Evolutionary conservation across 2,113 vertebrate genomes (phyloP).

Genomic region (Labeo catla): DNA sequence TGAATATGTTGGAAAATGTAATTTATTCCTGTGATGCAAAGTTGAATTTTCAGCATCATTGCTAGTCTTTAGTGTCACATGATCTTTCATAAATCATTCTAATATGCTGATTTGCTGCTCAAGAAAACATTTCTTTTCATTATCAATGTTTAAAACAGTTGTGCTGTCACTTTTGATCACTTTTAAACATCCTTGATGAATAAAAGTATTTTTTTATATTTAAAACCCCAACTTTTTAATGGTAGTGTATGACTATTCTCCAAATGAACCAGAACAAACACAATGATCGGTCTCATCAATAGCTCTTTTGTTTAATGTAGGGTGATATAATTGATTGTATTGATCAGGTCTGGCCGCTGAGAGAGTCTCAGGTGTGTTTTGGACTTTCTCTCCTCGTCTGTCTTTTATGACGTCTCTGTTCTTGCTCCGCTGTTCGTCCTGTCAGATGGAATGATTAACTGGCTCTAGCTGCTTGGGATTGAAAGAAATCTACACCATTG

Average conservation of each 20-base stretch:
- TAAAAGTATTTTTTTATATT: no score
- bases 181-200: no score
- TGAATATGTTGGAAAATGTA: neutral
- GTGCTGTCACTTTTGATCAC: neutral
- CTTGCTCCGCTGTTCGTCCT: neutral
- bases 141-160: neutral
- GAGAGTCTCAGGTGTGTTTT: neutral
- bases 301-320: neutral
- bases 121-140: neutral
- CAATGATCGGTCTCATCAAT: neutral
- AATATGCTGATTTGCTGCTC: neutral
- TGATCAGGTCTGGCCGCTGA: neutral
- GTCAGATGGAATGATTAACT: slow-evolving; percentile 11
- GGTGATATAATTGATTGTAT: neutral
- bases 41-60: neutral
- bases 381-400: neutral
- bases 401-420: slow-evolving; percentile 1
- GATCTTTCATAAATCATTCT: neutral
- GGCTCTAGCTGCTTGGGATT: slow-evolving; percentile 5
- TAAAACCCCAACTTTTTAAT: no score
- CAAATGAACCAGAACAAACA: no score
- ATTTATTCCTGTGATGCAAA: neutral
- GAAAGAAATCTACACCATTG: slow-evolving; percentile 11
- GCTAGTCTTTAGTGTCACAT: neutral
- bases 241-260: neutral